Base-by-base conservation (phyloP, 2,888 invertebrate species). In the Meteorus cinctellus region DNA sequence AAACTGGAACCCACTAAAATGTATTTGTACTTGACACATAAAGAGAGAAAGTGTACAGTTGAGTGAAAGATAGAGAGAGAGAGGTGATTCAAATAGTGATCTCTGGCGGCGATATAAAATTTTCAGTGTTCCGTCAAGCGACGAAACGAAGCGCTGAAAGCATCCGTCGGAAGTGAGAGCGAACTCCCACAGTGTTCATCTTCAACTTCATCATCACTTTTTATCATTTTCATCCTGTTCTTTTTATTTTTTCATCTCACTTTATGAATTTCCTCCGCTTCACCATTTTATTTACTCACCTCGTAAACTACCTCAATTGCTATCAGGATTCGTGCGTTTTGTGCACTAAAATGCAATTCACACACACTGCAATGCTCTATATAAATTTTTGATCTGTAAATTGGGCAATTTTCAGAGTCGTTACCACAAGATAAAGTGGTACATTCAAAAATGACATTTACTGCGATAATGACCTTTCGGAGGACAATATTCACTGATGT, bases 111-210 rank as follows among this genome's bases (percentile, higher is more conserved):
- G 24, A 36, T 65, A 41, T 65, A 65, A 65, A 65, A 65, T 65
- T 65, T 65, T 65, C 41, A 65, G 65, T 65, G 65, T 65, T 62
- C 62, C 34, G 19, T n/a, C 36, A 41, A 65, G 65, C 65, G 65
- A 65, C 65, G 41, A 41, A 65, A 65, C 19, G 34, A 34, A 65
- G 36, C 24, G 36, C 36, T 65, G 65, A 65, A 41, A 65, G 65
- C 36, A 65, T 65, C 65, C 65, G 65, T n/a, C 65, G 65, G 65
- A 65, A 65, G 36, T 65, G 41, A 65, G 36, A 16, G 31, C 41
- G 12, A 3, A n/a, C 16, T 36, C 65, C n/a, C 36, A 36, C 19
- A 24, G 16, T 65, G n/a, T 36, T 65, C 36, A 41, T 36, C 65
- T 65, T 41, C 65, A 41, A 4, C 41, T 65, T 65, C 19, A 31